Evolutionary conservation across 2,888 invertebrate species (phyloP).

Genomic region (Dioctria rufipes): DNA sequence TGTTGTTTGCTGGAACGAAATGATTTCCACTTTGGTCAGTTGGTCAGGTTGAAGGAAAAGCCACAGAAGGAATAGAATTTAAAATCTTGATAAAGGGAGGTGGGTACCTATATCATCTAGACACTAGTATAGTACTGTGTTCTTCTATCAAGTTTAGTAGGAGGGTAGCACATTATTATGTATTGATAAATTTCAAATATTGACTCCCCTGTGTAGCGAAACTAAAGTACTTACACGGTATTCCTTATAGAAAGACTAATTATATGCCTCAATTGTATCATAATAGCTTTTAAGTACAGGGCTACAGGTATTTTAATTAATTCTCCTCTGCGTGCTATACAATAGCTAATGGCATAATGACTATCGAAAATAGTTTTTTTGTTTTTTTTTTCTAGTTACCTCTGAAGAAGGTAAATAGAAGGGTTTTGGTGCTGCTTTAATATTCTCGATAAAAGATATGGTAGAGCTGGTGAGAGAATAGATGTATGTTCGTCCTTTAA

Average conservation of each 20-base stretch:
- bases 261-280: constrained; percentile 53
- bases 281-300: constrained; percentile 55
- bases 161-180: background rate
- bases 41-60: background rate
- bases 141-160: too few species aligned
- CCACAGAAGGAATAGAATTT: background rate
- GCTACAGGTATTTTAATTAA: constrained; percentile 58
- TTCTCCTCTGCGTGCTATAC: constrained; percentile 53
- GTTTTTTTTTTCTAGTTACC: background rate
- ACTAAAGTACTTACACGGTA: constrained; percentile 15
- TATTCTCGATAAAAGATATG: too few species aligned
- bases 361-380: constrained; percentile 48
- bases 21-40: constrained; percentile 40
- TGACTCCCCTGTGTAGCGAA: constrained; percentile 45
- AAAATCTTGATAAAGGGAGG: too few species aligned
- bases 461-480: constrained; percentile 35
- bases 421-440: constrained; percentile 8
- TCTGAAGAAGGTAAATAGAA: constrained; percentile 5
- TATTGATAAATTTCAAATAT: constrained; percentile 34
- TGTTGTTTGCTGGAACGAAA: constrained; percentile 20
- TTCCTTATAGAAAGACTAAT: constrained; percentile 53
- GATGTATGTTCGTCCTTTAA: constrained; percentile 25
- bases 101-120: too few species aligned
- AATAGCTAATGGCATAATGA: constrained; percentile 45
- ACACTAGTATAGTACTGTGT: too few species aligned